Base-by-base conservation (phyloP, 2,888 invertebrate genomes). In the Caenorhabditis plicata region DNA sequence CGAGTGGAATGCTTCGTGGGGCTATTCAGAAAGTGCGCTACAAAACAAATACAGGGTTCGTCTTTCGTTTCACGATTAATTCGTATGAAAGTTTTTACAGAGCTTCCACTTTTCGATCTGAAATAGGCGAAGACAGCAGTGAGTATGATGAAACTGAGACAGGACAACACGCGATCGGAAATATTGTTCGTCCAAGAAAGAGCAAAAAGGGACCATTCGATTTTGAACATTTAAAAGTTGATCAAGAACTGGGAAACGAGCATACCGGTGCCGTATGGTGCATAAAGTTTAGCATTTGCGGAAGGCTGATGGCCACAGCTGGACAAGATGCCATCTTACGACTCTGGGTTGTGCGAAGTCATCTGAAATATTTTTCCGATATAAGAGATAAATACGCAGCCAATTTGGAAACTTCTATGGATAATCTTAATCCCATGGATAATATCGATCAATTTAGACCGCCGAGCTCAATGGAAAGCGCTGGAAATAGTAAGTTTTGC, bases 171-270 rank as follows among this genome's bases (percentile, higher is more conserved):
- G 9, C 52, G 39, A 38, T 48, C 5, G 53, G 41, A 19, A 41
- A 55, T 5, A 64, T 72, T 20, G 72, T 72, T 1, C 92, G 95
- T 83, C 93, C 94, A 0, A 90, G 92, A 1, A 91, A 91, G 79
- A 91, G 91, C 53, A 93, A 95, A 82, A 95, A 95, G 81, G 95
- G 95, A 0, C 95, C 94, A 0, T 92, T 91, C 81, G 95, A 98
- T 83, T 96, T 96, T 83, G 90, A 92, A 43, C 88, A 89, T 67
- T 85, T 95, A 22, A 88, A 91, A 80, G 90, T 92, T 73, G 90
- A 95, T 0, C 86, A 86, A 72, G 92, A 90, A 79, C 85, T 92
- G 73, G 88, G 87, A 54, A 88, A 88, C 1, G 90, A 88, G 52
- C 92, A 94, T 82, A 87, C 88, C 11, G 85, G 85, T 39, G 92